Conservation (phyloP, 2,113 vertebrate genomes). For the Perca schrenkii region DNA sequence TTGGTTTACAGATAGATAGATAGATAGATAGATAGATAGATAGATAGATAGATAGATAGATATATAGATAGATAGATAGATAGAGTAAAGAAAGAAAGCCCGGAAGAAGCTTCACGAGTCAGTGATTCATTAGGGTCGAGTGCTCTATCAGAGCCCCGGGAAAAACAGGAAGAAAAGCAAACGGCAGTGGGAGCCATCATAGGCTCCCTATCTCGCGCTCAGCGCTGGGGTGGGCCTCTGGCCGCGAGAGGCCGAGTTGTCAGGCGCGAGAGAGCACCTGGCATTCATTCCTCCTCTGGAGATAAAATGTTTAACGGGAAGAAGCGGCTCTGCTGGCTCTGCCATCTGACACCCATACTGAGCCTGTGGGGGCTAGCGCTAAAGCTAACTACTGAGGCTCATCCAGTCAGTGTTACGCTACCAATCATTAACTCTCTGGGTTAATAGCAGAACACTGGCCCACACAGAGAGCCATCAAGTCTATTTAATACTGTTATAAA, state of each 20-base stretch:
- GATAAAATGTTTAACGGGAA: conserved; percentile 60
- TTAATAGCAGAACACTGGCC: neutral
- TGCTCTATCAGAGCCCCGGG: conserved; percentile 52
- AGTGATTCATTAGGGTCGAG: conserved; percentile 61
- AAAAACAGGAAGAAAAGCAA: neutral
- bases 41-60: too few relatives aligned
- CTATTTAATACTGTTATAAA: neutral
- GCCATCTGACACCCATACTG: neutral
- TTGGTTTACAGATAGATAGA: neutral
- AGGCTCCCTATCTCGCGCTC: conserved; percentile 68
- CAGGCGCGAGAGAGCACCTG: conserved; percentile 72
- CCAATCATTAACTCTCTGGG: neutral
- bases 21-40: too few relatives aligned
- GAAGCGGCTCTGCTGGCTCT: conserved; percentile 11
- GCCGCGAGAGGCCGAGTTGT: conserved; percentile 54
- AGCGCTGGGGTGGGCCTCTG: conserved; percentile 67
- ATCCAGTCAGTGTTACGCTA: neutral
- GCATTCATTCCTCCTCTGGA: conserved; percentile 67
- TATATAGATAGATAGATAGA: conserved; percentile 7
- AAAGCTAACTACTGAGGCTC: neutral
- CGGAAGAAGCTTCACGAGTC: conserved; percentile 51
- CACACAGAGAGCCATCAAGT: neutral
- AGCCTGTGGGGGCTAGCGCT: neutral
- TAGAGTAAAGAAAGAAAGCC: neutral
- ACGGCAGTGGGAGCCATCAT: conserved; percentile 23